Base-by-base conservation (phyloP, 2,113 vertebrate genomes). In the Coracopsis vasa region DNA sequence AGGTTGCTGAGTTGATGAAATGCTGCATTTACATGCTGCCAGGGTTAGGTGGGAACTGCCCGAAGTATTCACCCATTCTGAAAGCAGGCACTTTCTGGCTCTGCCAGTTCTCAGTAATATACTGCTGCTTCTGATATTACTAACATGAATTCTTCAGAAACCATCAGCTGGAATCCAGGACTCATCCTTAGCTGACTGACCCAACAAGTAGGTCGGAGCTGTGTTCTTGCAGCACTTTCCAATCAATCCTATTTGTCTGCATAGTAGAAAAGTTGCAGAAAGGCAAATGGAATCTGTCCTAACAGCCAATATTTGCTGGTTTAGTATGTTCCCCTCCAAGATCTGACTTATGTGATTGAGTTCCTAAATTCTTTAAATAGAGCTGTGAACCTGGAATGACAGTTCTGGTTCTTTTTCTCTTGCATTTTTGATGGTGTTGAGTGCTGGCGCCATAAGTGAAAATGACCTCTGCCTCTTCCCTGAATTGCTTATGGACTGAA, bases 121-220 rank as follows among this genome's bases (percentile, higher is more conserved):
- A 17, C 5, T 44, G 2, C 7, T 73, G 17, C 6, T 66, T 78
- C 45, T 74, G 31, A 37, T 19, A 41, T 8, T 86, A 5, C 15
- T 84, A 58, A 33, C 1, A 2, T 8, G 8, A 87, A 54, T 50
- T 27, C 8, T 54, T 81, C 31, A 79, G 33, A 74, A 89, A 74
- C 0, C 5, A 14, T 41, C 28, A 31, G 4, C 21, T 73, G 41
- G 25, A 70, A 58, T 23, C 3, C 10, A 31, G 13, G 14, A 7
- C 7, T 78, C 15, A 37, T 42, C 17, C 14, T 66, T 41, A 89
- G 28, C 16, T 65, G 16, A 24, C 14, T 1, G 5, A 27, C 21
- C 8, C 15, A 60, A n/a, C 1, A 39, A 74, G 7, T 15, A 48
- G 9, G 27, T 51, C 1, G 0, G 11, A 66, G 21, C 5, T 29